Base-by-base conservation (phyloP, 92 coral and sea anemone species). In the Parazoanthus darwini region DNA sequence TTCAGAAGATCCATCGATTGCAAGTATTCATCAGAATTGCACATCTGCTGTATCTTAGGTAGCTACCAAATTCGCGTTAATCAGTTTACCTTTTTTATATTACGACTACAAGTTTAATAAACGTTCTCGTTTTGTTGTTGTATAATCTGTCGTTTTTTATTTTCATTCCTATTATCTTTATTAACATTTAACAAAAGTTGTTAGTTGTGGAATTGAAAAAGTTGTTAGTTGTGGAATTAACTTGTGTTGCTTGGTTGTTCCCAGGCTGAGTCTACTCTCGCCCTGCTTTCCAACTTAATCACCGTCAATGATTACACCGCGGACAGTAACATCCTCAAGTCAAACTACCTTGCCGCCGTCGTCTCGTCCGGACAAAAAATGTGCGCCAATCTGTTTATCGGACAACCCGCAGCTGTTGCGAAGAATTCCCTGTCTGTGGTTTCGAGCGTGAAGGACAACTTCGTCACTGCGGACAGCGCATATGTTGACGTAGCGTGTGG, bases 321-420 rank as follows among this genome's bases (percentile, higher is more conserved):
- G 35, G 66, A 70, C 85, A 88, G 92, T 29, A 86, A 91, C 86
- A 39, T 35, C 50, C 85, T 74, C 67, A 95, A 95, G 81, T n/a
- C 89, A 1, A 59, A 80, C 50, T 85, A 91, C 73, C 83, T 93
- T 35, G 81, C 89, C 23, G 88, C 92, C 20, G 89, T 90, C 18
- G 89, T 85, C 54, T 75, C 94, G 5, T 39, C 82, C 20, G 95
- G 96, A 43, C 88, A 81, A 37, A 88, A 93, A 48, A 78, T 95
- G 82, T 95, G 98, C 44, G 93, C 93, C 76, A 93, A 94, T 7
- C 91, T 92, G 44, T 95, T 92, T 10, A 84, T 85, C 9, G 95
- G 95, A 13, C 85, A 89, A 82, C 92, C 98, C 0, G 90, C 92
- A 4, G 89, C 86, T 22, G 58, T 93, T 25, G 98, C 93, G 58